A percentile compares a stretch with the other conserved stretches of the same genome.
phyloP scores from a whole-genome alignment of 2,888 invertebrate genomes.

The Anagyrus pseudococci region DNA sequence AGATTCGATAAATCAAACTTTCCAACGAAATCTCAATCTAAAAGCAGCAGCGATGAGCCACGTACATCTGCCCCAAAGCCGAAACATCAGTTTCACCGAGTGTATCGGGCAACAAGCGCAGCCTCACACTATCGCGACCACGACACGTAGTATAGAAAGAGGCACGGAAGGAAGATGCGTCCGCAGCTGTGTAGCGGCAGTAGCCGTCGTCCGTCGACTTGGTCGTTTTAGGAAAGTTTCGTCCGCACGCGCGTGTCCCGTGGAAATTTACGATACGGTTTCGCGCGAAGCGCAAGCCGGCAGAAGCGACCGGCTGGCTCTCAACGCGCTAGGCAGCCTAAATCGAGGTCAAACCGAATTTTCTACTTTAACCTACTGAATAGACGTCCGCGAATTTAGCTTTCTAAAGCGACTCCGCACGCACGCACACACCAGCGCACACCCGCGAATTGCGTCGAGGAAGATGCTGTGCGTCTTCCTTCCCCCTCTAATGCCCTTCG shows the following conservation, averaged over 20 bases:
- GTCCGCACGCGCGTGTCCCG: constrained; percentile 16
- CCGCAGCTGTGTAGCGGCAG: too few relatives aligned
- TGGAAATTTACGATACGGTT: constrained; percentile 33
- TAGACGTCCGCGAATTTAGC: constrained; percentile 58
- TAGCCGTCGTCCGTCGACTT: too few relatives aligned
- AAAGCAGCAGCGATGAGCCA: too few relatives aligned
- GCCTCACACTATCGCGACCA: too few relatives aligned
- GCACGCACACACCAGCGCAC: constrained; percentile 26
- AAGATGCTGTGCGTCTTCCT: constrained; percentile 6
- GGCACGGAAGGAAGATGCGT: neutral
- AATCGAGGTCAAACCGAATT: constrained; percentile 62
- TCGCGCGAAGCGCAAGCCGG: neutral
- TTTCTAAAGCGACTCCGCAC: constrained; percentile 55
- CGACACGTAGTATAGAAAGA: too few relatives aligned
- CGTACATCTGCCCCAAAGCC: too few relatives aligned
- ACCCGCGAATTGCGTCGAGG: constrained; percentile 3
- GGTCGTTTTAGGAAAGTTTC: constrained; percentile 31
- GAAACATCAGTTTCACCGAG: too few relatives aligned
- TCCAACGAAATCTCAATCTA: too few relatives aligned
- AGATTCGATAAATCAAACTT: too few relatives aligned
- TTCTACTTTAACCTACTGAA: constrained; percentile 63
- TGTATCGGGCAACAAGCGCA: too few relatives aligned
- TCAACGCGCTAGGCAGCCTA: constrained; percentile 38
- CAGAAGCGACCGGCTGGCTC: neutral
- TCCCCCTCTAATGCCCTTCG: too few relatives aligned